Percentiles rank a stretch among this genome's conserved stretches.
Conservation (phyloP, 2,113 vertebrate genomes). For the Pseudolaguvia tuberculata region DNA sequence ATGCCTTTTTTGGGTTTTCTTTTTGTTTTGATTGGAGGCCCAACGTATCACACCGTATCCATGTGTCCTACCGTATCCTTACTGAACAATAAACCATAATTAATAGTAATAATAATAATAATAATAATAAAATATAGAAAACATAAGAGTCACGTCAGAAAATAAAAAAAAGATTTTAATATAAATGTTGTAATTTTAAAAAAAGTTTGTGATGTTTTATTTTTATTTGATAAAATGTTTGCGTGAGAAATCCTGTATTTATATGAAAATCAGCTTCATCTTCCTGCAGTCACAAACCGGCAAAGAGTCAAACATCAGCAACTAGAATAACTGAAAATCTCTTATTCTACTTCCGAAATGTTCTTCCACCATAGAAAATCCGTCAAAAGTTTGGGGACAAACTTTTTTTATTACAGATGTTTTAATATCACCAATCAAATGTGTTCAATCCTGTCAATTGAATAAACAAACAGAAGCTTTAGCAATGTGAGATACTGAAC, state of each 20-base stretch:
- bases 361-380: too few relatives aligned
- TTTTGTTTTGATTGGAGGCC: background rate
- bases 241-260: slow-evolving; percentile 21
- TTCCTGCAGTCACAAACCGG: background rate
- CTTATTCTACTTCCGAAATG: too few relatives aligned
- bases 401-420: background rate
- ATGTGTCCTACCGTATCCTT: too few relatives aligned
- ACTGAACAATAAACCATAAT: background rate
- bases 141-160: slow-evolving; percentile 8
- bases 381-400: background rate
- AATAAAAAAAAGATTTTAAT: slow-evolving; percentile 45
- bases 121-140: background rate
- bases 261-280: slow-evolving; percentile 9
- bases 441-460: too few relatives aligned
- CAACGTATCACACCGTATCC: background rate
- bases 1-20: background rate
- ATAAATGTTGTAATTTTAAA: slow-evolving; percentile 57
- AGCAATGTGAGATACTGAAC: too few relatives aligned
- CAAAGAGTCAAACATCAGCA: slow-evolving; percentile 14
- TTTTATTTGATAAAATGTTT: slow-evolving; percentile 56
- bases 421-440: too few relatives aligned
- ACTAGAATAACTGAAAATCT: background rate
- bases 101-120: background rate
- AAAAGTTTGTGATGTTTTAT: slow-evolving; percentile 29
- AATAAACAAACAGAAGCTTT: too few relatives aligned